A percentile compares a stretch with the other conserved stretches of the same genome.
Conservation (phyloP, 2,797 vertebrate species). For the Macroramphosus scolopax region DNA sequence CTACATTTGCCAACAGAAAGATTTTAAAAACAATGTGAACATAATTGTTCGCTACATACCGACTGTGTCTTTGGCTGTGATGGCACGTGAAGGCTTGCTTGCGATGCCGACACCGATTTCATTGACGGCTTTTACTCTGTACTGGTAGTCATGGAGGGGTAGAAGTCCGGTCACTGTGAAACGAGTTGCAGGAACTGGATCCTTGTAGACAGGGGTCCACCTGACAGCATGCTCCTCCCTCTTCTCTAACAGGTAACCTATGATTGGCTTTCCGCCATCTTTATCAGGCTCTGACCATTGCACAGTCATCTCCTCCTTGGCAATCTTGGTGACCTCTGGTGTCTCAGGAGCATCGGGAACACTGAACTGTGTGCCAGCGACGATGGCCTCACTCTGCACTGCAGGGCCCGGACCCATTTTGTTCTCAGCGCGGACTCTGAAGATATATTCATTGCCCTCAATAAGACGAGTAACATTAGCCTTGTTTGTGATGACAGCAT, state of each 20-base stretch:
- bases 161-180: constrained; percentile 91
- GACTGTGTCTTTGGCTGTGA: constrained; percentile 90
- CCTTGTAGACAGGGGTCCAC: constrained; percentile 94
- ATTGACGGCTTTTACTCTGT: constrained; percentile 97
- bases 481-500: constrained; percentile 85
- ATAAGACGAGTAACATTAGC: constrained; percentile 90
- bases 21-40: background rate
- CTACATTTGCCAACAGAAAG: too few relatives aligned
- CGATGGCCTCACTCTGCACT: constrained; percentile 88
- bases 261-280: constrained; percentile 94
- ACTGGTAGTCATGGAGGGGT: constrained; percentile 95
- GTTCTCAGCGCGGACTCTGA: constrained; percentile 96
- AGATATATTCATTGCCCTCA: constrained; percentile 97
- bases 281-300: constrained; percentile 91
- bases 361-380: constrained; percentile 91
- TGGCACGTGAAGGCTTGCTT: constrained; percentile 90
- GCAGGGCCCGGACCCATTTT: constrained; percentile 98
- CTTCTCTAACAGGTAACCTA: constrained; percentile 93
- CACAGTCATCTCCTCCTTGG: constrained; percentile 95
- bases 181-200: constrained; percentile 83
- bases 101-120: constrained; percentile 91
- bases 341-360: constrained; percentile 89
- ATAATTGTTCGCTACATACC: constrained; percentile 77
- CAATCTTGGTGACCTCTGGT: constrained; percentile 90
- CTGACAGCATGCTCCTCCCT: constrained; percentile 89